phyloP scores from a whole-genome alignment of 2,797 vertebrate species.

The Cyclopterus lumpus region DNA sequence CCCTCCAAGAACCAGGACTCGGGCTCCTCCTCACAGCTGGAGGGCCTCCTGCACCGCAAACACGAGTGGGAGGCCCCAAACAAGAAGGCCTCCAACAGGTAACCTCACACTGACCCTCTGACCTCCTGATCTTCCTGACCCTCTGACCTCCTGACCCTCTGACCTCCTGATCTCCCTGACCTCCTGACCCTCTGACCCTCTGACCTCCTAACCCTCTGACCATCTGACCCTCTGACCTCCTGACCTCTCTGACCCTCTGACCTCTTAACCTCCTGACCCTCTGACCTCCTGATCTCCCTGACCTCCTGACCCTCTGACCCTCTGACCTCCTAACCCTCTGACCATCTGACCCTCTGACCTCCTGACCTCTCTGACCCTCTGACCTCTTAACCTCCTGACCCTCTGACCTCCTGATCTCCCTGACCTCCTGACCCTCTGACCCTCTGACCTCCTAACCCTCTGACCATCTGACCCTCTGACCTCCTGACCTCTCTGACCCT shows the following conservation, averaged over 20 bases:
- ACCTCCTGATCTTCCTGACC: too few species aligned
- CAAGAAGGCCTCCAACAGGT: constrained; percentile 99
- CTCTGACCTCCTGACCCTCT: background rate
- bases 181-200: background rate
- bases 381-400: too few species aligned
- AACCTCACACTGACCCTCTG: too few species aligned
- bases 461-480: too few species aligned
- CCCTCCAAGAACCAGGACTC: constrained; percentile 86
- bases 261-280: background rate
- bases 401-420: too few species aligned
- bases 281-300: too few species aligned
- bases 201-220: too few species aligned
- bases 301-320: too few species aligned
- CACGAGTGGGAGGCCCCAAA: constrained; percentile 96
- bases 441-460: constrained; percentile 8
- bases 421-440: background rate
- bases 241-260: background rate
- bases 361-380: too few species aligned
- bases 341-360: too few species aligned
- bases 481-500: too few species aligned
- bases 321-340: too few species aligned
- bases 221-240: background rate
- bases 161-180: background rate
- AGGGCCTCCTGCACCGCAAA: constrained; percentile 94
- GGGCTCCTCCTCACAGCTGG: constrained; percentile 84